Percentiles rank a stretch among this genome's conserved stretches.
Evolutionary conservation across 2,888 invertebrate species (phyloP).

Genomic region (Linnaemya vulpina): DNA sequence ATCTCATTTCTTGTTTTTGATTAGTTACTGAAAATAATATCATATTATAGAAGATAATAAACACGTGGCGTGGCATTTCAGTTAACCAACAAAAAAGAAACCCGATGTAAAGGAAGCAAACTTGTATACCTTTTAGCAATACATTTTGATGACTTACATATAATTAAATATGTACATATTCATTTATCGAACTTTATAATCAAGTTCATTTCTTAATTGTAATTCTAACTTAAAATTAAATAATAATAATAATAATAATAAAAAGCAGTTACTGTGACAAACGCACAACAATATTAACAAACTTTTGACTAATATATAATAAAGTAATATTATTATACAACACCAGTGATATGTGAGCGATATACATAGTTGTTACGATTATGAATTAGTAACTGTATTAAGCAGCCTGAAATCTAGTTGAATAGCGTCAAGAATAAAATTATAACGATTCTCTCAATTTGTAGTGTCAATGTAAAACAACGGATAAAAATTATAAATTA

Average conservation of each 20-base stretch:
- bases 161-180: constrained; percentile 10
- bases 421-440: constrained; percentile 36
- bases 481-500: constrained; percentile 3
- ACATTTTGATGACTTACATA: background rate
- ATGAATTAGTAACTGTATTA: constrained; percentile 15
- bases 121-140: background rate
- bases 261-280: constrained; percentile 60
- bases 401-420: constrained; percentile 22
- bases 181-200: background rate
- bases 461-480: background rate
- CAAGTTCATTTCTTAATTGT: constrained; percentile 22
- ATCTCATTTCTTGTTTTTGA: too few relatives aligned
- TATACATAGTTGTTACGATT: background rate
- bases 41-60: too few relatives aligned
- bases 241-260: constrained; percentile 58
- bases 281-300: constrained; percentile 64
- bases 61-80: too few relatives aligned
- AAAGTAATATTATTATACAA: constrained; percentile 1
- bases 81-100: too few relatives aligned
- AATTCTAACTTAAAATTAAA: constrained; percentile 58
- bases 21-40: too few relatives aligned
- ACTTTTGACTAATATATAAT: constrained; percentile 39
- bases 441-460: constrained; percentile 4
- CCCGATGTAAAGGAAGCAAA: background rate
- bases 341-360: background rate